These are phyloP conservation scores for Lampropteryx suffumata DNA, from an alignment of 2,888 invertebrate species.

Conservation along the genomic window DNA sequence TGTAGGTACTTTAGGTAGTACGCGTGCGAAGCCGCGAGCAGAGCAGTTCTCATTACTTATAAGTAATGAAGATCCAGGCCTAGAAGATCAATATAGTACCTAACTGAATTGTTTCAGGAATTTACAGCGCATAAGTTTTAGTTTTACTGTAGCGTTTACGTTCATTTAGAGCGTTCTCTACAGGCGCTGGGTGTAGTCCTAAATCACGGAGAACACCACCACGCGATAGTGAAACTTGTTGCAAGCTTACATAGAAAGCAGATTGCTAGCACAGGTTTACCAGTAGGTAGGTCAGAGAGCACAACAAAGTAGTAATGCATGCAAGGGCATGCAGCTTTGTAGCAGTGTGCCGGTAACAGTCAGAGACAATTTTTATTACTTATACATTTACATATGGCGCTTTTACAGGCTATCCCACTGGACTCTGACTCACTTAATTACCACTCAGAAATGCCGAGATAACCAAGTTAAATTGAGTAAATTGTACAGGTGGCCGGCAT, in stretches of 20 bases:
- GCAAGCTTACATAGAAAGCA: constrained; percentile 13
- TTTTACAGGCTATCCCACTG: constrained; percentile 38
- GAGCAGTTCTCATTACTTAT: no score
- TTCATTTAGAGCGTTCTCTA: constrained; percentile 30
- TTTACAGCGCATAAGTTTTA: constrained; percentile 27
- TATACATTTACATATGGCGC: neutral
- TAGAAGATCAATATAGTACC: constrained; percentile 5
- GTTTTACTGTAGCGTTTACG: constrained; percentile 27
- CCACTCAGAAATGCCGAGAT: constrained; percentile 57
- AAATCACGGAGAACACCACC: constrained; percentile 29
- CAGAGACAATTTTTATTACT: constrained; percentile 1
- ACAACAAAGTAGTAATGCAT: no score
- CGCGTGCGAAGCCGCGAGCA: no score
- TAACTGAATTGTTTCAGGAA: constrained; percentile 16
- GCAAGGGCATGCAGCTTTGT: neutral
- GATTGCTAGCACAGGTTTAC: constrained; percentile 2
- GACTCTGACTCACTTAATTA: constrained; percentile 59
- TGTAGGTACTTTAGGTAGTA: no score
- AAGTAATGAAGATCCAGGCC: neutral
- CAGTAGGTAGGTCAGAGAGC: neutral
- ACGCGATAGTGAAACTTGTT: constrained; percentile 25
- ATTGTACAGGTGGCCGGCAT: constrained; percentile 59
- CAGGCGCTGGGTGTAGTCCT: constrained; percentile 27
- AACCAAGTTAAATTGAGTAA: constrained; percentile 71
- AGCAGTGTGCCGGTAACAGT: neutral